Evolutionary conservation across 2,113 vertebrate species (phyloP).

Genomic region (Trinectes maculatus): DNA sequence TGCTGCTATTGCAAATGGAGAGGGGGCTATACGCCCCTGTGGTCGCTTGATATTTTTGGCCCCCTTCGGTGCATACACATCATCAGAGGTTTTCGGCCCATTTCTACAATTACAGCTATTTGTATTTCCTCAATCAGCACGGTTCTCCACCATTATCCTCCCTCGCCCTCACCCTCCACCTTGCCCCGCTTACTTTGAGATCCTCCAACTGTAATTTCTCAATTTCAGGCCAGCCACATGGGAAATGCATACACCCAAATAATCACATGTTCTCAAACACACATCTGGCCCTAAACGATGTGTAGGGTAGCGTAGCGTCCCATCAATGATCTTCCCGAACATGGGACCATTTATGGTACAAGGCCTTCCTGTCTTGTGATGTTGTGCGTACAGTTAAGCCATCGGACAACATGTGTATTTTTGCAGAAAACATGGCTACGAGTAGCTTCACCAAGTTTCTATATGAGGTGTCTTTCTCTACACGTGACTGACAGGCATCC

Average conservation of each 20-base stretch:
- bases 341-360: conserved; percentile 56
- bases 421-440: conserved; percentile 42
- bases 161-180: conserved; percentile 60
- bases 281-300: conserved; percentile 66
- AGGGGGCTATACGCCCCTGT: conserved; percentile 44
- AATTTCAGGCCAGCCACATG: conserved; percentile 69
- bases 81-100: conserved; percentile 54
- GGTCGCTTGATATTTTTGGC: conserved; percentile 73
- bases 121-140: conserved; percentile 70
- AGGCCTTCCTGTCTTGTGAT: conserved; percentile 46
- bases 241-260: conserved; percentile 82
- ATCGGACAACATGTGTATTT: conserved; percentile 49
- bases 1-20: conserved; percentile 10
- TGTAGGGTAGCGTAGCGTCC: conserved; percentile 59
- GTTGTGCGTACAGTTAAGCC: conserved; percentile 21
- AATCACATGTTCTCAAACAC: conserved; percentile 78
- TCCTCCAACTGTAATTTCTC: conserved; percentile 74
- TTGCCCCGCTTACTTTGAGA: conserved; percentile 68
- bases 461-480: conserved; percentile 53
- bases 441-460: conserved; percentile 20
- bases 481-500: conserved; percentile 64
- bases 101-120: conserved; percentile 68
- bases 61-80: conserved; percentile 39
- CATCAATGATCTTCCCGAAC: conserved; percentile 48
- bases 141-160: conserved; percentile 63